These are phyloP conservation scores for Eretmochelys imbricata DNA, from an alignment of 2,113 vertebrate species.

Conservation along the genomic window DNA sequence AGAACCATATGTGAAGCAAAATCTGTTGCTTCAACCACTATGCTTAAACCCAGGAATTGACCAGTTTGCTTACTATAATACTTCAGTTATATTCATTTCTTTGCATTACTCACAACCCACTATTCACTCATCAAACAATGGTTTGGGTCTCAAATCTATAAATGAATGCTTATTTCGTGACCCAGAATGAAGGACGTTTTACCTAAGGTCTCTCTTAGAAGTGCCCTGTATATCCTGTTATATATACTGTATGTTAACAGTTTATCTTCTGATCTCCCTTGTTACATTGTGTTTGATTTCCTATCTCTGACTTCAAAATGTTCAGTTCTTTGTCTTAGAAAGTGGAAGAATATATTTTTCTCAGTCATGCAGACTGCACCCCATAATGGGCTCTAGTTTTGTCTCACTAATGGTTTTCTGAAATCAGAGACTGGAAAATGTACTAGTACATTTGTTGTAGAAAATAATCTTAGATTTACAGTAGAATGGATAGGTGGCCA, in stretches of 20 bases:
- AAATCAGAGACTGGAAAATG: not conserved
- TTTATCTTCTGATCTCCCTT: not conserved
- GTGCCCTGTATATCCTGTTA: not conserved
- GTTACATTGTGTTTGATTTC: not conserved
- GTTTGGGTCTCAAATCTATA: not conserved
- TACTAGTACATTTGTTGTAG: not conserved
- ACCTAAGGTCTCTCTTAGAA: not conserved
- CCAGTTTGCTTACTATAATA: constrained; percentile 1
- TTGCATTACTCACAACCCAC: not conserved
- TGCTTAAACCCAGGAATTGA: not conserved
- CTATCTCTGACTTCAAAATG: not conserved
- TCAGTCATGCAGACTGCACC: not conserved
- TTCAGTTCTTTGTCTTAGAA: not conserved
- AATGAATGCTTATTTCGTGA: not conserved
- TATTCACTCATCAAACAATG: not conserved
- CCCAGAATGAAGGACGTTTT: not conserved
- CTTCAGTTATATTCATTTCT: not conserved
- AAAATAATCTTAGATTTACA: not conserved
- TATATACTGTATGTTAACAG: not conserved
- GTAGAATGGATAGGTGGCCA: not conserved
- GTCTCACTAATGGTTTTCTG: not conserved
- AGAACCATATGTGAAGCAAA: not conserved
- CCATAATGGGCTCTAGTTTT: not conserved
- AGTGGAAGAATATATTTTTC: not conserved
- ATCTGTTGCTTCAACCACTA: not conserved